A percentile compares a stretch with the other conserved stretches of the same genome.
phyloP scores from a whole-genome alignment of 1,140 invertebrate species.

The Piezodorus guildinii region DNA sequence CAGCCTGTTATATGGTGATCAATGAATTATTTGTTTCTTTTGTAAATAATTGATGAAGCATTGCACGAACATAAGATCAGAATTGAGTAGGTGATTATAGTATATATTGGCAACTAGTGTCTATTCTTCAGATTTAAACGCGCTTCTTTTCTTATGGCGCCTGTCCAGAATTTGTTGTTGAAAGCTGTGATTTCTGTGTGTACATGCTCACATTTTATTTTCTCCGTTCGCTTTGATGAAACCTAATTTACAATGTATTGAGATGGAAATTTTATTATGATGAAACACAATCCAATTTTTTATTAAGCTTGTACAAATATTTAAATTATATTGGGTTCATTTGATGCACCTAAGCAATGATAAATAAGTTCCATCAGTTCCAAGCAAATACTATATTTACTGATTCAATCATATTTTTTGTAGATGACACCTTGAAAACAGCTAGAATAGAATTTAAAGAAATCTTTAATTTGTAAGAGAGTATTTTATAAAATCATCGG shows the following conservation, averaged over 20 bases:
- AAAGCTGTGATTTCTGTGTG: conserved; percentile 11
- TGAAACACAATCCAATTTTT: background rate
- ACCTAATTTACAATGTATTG: background rate
- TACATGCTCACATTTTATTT: background rate
- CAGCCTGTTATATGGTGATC: too few relatives aligned
- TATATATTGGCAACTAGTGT: background rate
- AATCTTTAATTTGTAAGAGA: too few relatives aligned
- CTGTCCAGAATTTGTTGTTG: conserved; percentile 3
- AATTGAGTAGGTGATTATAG: too few relatives aligned
- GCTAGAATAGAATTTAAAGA: too few relatives aligned
- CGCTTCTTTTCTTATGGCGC: background rate
- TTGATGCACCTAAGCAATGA: background rate
- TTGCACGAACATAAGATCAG: too few relatives aligned
- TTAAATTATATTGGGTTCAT: background rate
- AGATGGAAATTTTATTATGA: background rate
- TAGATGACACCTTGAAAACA: too few relatives aligned
- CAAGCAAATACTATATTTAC: too few relatives aligned
- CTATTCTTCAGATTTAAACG: conserved; percentile 1
- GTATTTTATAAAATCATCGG: too few relatives aligned
- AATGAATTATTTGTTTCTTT: too few relatives aligned
- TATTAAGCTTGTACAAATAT: background rate
- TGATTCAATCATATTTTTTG: too few relatives aligned
- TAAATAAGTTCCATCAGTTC: background rate
- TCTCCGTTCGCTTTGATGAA: background rate
- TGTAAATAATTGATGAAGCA: too few relatives aligned